These are phyloP conservation scores for Zygothrica quintamaculata DNA, from an alignment of 2,888 invertebrate genomes.

Conservation along the genomic window DNA sequence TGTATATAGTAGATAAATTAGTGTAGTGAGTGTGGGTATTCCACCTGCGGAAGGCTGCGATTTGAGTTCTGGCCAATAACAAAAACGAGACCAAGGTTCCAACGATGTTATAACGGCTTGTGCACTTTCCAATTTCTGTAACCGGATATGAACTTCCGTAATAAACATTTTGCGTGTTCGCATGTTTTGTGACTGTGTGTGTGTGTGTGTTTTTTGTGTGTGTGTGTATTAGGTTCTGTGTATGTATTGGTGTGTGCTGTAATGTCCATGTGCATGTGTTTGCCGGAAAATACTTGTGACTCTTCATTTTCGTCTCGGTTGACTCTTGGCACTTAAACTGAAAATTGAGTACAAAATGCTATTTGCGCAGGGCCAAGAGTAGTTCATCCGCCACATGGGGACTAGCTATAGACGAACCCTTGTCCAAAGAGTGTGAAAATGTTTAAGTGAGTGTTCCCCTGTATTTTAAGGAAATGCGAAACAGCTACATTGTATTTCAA, in stretches of 20 bases:
- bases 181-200: slow-evolving; percentile 84
- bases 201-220: slow-evolving; percentile 8
- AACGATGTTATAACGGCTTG: slow-evolving; percentile 55
- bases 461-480: slow-evolving; percentile 9
- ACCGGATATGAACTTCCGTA: slow-evolving; percentile 95
- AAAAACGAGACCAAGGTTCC: slow-evolving; percentile 25
- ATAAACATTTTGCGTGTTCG: slow-evolving; percentile 89
- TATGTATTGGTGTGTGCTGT: slow-evolving; percentile 5
- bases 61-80: slow-evolving; percentile 11
- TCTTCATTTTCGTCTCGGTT: slow-evolving; percentile 69
- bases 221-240: slow-evolving; percentile 11
- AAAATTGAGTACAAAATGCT: slow-evolving; percentile 46
- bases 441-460: slow-evolving; percentile 6
- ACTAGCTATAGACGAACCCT: neutral
- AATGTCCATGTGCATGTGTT: slow-evolving; percentile 9
- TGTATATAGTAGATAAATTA: slow-evolving; percentile 1
- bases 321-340: slow-evolving; percentile 36
- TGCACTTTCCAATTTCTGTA: slow-evolving; percentile 81
- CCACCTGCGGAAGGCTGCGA: slow-evolving; percentile 1
- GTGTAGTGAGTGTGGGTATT: neutral
- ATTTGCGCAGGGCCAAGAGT: slow-evolving; percentile 19
- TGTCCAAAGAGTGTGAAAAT: slow-evolving; percentile 30
- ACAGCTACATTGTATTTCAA: slow-evolving; percentile 1
- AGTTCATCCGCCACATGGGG: neutral
- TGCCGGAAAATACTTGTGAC: slow-evolving; percentile 80